Base-by-base conservation (phyloP, 2,888 invertebrate species). In the Caenorhabditis wallacei region DNA sequence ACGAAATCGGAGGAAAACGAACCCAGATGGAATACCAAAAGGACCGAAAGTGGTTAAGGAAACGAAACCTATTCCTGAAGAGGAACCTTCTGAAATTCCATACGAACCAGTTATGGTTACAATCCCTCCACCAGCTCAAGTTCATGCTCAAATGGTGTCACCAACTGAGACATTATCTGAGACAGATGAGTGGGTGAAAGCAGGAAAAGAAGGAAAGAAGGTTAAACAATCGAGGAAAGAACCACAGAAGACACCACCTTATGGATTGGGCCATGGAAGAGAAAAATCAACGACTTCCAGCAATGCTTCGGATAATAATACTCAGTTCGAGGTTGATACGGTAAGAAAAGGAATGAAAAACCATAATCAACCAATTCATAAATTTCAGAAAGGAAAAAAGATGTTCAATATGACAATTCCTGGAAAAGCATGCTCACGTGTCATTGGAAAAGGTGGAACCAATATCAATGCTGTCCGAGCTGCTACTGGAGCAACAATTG, bases 401-500 rank as follows among this genome's bases (percentile, higher is more conserved):
- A 26, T 93, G 87, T 97, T 97, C 93, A 97, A 97, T 93, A 96
- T 98, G 57, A 95, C 95, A 18, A 97, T 99, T 80, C 96, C 97
- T 70, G 95, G 96, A 26, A 95, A 95, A 92, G 97, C 97, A 57
- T 98, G 98, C 84, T 97, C 97, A 80, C 94, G 98, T 72, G 97
- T 99, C 68, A 99, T 99, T 92, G 98, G 98, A 0, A 95, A 98
- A 89, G 97, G 96, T 37, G 98, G 98, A 63, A 96, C 95, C 4
- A 98, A 98, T 93, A 98, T 99, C 91, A 99, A 99, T 93, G 97
- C 98, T 13, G 98, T 99, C 92, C 94, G 98, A 80, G 96, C 96
- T 76, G 96, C 96, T 69, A 98, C 98, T 37, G 97, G 97, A 80
- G 98, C 98, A 5, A 96, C 97, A 92, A 98, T 99, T 35, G 90